phyloP scores from a whole-genome alignment of 2,113 vertebrate genomes.

The Neopipo cinnamomea region DNA sequence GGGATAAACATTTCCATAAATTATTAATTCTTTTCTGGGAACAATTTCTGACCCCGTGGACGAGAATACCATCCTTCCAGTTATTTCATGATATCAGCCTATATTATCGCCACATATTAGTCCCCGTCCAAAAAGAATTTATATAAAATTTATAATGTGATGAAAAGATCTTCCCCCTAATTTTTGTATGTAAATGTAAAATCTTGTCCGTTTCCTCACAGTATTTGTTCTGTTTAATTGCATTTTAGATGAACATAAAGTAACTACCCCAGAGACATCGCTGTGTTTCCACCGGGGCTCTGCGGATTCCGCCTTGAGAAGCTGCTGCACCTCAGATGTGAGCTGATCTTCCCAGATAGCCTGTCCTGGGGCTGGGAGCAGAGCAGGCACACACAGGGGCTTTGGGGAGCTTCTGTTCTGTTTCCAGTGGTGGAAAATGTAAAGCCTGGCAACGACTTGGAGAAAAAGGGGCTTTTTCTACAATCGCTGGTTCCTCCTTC shows the following conservation, averaged over 20 bases:
- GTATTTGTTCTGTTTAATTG: constrained; percentile 69
- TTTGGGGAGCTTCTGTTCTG: background rate
- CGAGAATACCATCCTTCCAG: background rate
- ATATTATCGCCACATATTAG: background rate
- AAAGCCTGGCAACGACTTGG: background rate
- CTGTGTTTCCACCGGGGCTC: background rate
- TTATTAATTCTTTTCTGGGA: constrained; percentile 31
- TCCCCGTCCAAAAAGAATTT: constrained; percentile 24
- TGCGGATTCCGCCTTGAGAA: background rate
- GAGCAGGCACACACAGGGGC: background rate
- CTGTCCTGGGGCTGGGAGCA: background rate
- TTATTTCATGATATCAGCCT: constrained; percentile 10
- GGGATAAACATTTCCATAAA: constrained; percentile 30
- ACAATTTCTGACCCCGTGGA: background rate
- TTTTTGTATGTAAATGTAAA: constrained; percentile 57
- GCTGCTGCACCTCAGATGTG: background rate
- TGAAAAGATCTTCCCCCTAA: constrained; percentile 45
- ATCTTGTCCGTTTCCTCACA: constrained; percentile 31
- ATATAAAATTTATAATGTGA: constrained; percentile 54
- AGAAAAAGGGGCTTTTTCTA: background rate
- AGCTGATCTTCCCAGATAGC: background rate
- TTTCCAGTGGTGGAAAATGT: background rate
- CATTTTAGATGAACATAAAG: constrained; percentile 62
- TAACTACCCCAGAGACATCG: constrained; percentile 25
- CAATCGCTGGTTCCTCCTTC: background rate